Percentiles rank a stretch among this genome's conserved stretches.
Evolutionary conservation across 1,140 invertebrate genomes (phyloP).

Genomic region (Cherax destructor): DNA sequence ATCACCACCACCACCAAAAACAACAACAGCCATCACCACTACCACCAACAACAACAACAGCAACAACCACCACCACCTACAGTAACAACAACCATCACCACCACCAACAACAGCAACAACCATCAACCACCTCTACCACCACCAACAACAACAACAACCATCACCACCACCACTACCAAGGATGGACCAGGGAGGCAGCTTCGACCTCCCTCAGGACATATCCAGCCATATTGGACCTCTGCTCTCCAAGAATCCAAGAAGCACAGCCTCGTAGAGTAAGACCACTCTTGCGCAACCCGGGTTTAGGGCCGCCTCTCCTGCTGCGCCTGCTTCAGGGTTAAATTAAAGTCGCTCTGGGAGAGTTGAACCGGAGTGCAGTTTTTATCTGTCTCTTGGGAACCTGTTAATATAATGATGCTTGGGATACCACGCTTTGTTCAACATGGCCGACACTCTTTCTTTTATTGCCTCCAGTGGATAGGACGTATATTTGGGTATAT

Average conservation of each 20-base stretch:
- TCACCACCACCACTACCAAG: neutral
- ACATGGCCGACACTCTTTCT: neutral
- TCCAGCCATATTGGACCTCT: slow-evolving; percentile 29
- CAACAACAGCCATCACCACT: too few species aligned
- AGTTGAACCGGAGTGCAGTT: slow-evolving; percentile 20
- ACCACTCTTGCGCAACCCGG: neutral
- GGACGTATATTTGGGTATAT: neutral
- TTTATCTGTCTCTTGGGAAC: slow-evolving; percentile 42
- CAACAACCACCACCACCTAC: too few species aligned
- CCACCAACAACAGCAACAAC: too few species aligned
- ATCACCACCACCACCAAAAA: neutral
- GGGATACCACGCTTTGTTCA: slow-evolving; percentile 27
- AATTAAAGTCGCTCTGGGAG: slow-evolving; percentile 43
- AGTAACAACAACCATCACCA: too few species aligned
- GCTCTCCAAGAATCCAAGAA: slow-evolving; percentile 20
- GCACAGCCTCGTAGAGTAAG: neutral
- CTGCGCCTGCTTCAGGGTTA: neutral
- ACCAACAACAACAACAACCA: neutral
- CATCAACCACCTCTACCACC: too few species aligned
- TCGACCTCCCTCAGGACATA: slow-evolving; percentile 26
- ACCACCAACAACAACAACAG: too few species aligned
- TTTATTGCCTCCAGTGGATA: neutral
- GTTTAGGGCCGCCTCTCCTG: neutral
- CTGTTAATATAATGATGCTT: slow-evolving; percentile 45
- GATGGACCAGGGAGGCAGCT: neutral